Base-by-base conservation (phyloP, 2,888 invertebrate species). In the Parnassius orleans region DNA sequence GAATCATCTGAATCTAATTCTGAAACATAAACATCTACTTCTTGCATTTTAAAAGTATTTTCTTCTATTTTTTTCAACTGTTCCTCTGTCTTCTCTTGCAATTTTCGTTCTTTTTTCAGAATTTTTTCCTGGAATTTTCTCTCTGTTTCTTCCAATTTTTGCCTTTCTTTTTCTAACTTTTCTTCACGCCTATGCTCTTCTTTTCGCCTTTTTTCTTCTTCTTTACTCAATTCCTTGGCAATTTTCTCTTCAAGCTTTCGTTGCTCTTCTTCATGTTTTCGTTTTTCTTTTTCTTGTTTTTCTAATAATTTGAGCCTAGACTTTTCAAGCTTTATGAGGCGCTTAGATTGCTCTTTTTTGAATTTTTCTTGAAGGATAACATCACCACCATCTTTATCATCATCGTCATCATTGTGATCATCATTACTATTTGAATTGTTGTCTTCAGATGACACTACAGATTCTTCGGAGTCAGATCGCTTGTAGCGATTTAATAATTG, bases 401-500 rank as follows among this genome's bases (percentile, higher is more conserved):
- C 65, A 46, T 76, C 71, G 15, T 71, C 66, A 43, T 71, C 74
- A 65, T 75, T 71, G 65, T 80, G 74, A 65, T 76, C 70, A 61
- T 73, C 68, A 66, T 69, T 62, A 53, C 68, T 67, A 43, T 56
- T 64, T 11, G 57, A 57, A 42, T 65, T 57, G 46, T 66, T 75
- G 53, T 69, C 69, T 67, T 86, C 81, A 62, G 65, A 59, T 56
- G 83, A 80, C 57, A 63, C 56, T 53, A 72, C 70, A 15, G 82
- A 80, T 61, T 86, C 81, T 61, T 83, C 79, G 53, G 78, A 81
- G 53, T 77, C 72, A 61, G 79, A 78, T 71, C 80, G 75, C 63
- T 73, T 74, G 65, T 76, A 72, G 47, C 79, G 76, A 66, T 76
- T 69, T 68, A 80, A 69, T 59, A 81, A 69, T 55, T 72, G 69